Percentiles rank a stretch among this genome's conserved stretches.
Conservation (phyloP, 2,888 invertebrate species). For the Limnephilus marmoratus region DNA sequence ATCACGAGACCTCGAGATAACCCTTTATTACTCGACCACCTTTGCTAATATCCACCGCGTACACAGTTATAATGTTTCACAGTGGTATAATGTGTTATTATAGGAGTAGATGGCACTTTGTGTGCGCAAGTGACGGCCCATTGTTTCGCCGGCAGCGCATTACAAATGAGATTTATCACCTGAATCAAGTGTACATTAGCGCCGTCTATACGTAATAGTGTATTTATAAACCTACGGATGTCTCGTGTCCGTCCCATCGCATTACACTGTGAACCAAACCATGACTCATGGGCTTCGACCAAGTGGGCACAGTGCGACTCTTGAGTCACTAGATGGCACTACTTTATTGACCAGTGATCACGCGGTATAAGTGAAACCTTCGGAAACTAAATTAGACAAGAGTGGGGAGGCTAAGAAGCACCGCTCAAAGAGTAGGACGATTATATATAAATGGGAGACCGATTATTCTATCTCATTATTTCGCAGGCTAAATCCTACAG, state of each 20-base stretch:
- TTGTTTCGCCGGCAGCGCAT: conserved; percentile 13
- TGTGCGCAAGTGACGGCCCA: not conserved
- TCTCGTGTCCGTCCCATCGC: not conserved
- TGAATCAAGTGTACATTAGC: not conserved
- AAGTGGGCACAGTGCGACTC: not conserved
- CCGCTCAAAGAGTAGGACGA: too few relatives aligned
- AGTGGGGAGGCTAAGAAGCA: too few relatives aligned
- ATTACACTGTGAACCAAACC: not conserved
- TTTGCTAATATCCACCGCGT: not conserved
- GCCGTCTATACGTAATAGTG: not conserved
- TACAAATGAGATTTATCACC: not conserved
- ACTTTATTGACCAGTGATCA: not conserved
- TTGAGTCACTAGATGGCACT: not conserved
- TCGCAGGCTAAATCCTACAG: too few relatives aligned
- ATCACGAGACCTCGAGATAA: too few relatives aligned
- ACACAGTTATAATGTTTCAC: not conserved
- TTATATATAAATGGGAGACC: too few relatives aligned
- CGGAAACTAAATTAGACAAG: too few relatives aligned
- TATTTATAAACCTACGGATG: not conserved
- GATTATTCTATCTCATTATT: too few relatives aligned
- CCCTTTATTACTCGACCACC: too few relatives aligned
- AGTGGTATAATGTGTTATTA: not conserved
- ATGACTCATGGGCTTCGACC: not conserved
- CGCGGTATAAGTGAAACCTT: too few relatives aligned
- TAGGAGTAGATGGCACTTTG: not conserved